Evolutionary conservation across 2,888 invertebrate genomes (phyloP).

Genomic region (Drosophila merina): DNA sequence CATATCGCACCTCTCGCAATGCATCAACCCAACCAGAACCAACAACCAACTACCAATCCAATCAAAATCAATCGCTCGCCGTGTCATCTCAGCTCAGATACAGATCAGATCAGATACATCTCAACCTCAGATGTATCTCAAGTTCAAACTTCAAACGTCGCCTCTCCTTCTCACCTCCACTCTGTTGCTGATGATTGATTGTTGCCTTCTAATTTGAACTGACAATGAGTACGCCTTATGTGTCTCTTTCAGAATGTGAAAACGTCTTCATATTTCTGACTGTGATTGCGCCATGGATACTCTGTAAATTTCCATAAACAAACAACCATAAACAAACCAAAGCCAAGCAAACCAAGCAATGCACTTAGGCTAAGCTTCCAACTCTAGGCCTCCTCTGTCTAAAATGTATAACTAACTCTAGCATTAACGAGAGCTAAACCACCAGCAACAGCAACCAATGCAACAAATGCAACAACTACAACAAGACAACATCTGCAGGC

Average conservation of each 20-base stretch:
- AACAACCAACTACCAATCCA: slow-evolving; percentile 26
- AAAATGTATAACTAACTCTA: slow-evolving; percentile 46
- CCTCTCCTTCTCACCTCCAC: slow-evolving; percentile 50
- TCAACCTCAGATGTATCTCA: slow-evolving; percentile 21
- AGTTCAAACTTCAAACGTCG: slow-evolving; percentile 27
- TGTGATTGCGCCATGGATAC: slow-evolving; percentile 82
- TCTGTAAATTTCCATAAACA: slow-evolving; percentile 70
- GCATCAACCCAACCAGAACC: slow-evolving; percentile 44
- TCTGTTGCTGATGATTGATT: slow-evolving; percentile 75
- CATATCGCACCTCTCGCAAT: slow-evolving; percentile 49
- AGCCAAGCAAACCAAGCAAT: slow-evolving; percentile 41
- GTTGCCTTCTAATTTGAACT: slow-evolving; percentile 71
- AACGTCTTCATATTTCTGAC: slow-evolving; percentile 82
- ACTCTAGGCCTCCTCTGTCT: slow-evolving; percentile 41
- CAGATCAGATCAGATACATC: slow-evolving; percentile 18
- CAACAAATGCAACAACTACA: slow-evolving; percentile 38
- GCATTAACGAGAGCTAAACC: slow-evolving; percentile 62
- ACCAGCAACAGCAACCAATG: slow-evolving; percentile 53
- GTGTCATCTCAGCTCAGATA: slow-evolving; percentile 48
- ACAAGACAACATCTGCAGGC: slow-evolving; percentile 42
- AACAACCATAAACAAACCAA: slow-evolving; percentile 27
- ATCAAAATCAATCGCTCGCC: slow-evolving; percentile 23
- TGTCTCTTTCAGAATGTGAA: slow-evolving; percentile 83
- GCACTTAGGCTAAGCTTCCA: slow-evolving; percentile 66
- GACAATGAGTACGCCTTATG: slow-evolving; percentile 81